Percentiles rank a stretch among this genome's conserved stretches.
Conservation (phyloP, 2,888 invertebrate genomes). For the Pollenia amentaria region DNA sequence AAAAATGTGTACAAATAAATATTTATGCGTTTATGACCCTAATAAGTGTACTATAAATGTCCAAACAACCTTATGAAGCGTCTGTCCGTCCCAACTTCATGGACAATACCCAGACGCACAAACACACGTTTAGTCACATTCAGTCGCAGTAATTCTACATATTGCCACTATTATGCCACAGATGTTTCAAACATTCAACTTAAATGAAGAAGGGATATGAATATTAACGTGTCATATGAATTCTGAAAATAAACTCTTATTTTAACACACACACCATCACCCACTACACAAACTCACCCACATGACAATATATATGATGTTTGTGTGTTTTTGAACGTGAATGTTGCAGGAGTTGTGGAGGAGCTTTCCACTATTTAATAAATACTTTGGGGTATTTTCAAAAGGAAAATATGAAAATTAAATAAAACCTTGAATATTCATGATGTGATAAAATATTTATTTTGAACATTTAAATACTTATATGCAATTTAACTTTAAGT, state of each 20-base stretch:
- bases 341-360: conserved; percentile 12
- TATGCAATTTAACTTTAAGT: not conserved
- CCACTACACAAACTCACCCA: not conserved
- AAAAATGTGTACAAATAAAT: conserved; percentile 72
- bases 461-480: conserved; percentile 10
- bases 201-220: conserved; percentile 64
- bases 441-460: conserved; percentile 3
- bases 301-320: not conserved
- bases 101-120: conserved; percentile 29
- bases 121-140: not conserved
- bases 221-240: conserved; percentile 67
- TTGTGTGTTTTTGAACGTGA: not conserved
- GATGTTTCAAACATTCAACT: conserved; percentile 69
- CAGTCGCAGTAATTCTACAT: conserved; percentile 16
- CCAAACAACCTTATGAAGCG: conserved; percentile 51
- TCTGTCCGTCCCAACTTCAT: conserved; percentile 30
- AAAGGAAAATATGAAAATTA: conserved; percentile 57
- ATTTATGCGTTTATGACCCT: conserved; percentile 72
- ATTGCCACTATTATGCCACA: conserved; percentile 65
- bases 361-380: conserved; percentile 56
- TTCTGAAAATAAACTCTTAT: conserved; percentile 11
- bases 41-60: conserved; percentile 71
- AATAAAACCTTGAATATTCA: conserved; percentile 50
- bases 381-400: conserved; percentile 62
- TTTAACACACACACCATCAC: not conserved